phyloP scores from a whole-genome alignment of 1,140 invertebrate species.

The Hyposmocoma kahamanoa region DNA sequence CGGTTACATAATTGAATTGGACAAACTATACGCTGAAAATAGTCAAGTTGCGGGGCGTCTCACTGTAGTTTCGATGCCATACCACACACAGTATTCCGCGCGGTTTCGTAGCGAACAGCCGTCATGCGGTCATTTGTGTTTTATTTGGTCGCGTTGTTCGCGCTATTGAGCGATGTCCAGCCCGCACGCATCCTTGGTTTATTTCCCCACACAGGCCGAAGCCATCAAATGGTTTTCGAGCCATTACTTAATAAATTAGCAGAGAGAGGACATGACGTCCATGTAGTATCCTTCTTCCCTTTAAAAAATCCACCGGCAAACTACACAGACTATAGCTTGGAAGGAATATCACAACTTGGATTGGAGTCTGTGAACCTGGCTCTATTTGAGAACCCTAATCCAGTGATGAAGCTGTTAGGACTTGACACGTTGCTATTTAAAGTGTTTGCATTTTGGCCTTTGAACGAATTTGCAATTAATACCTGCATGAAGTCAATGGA shows the following conservation, averaged over 20 bases:
- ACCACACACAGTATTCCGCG: constrained; percentile 9
- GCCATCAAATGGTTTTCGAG: constrained; percentile 81
- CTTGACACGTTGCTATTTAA: constrained; percentile 30
- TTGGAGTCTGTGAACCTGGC: constrained; percentile 42
- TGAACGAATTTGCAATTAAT: constrained; percentile 36
- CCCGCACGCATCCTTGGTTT: constrained; percentile 73
- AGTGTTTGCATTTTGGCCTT: constrained; percentile 29
- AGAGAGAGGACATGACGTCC: constrained; percentile 77
- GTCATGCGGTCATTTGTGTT: constrained; percentile 28
- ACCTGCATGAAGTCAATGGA: constrained; percentile 56
- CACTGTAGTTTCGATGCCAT: constrained; percentile 10
- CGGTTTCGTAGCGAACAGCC: constrained; percentile 6
- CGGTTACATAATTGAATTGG: too few species aligned
- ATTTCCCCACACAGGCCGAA: constrained; percentile 78
- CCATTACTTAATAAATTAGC: constrained; percentile 76
- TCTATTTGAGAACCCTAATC: constrained; percentile 31
- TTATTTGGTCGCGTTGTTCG: constrained; percentile 15
- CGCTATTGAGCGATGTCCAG: constrained; percentile 13
- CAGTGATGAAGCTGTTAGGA: constrained; percentile 21
- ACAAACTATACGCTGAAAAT: too few species aligned
- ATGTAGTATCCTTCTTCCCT: constrained; percentile 75
- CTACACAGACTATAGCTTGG: constrained; percentile 47
- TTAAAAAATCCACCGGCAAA: constrained; percentile 35
- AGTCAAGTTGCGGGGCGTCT: too few species aligned
- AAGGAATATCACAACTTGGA: constrained; percentile 37